Evolutionary conservation across 2,113 vertebrate genomes (phyloP).

Genomic region (Crotophaga sulcirostris): DNA sequence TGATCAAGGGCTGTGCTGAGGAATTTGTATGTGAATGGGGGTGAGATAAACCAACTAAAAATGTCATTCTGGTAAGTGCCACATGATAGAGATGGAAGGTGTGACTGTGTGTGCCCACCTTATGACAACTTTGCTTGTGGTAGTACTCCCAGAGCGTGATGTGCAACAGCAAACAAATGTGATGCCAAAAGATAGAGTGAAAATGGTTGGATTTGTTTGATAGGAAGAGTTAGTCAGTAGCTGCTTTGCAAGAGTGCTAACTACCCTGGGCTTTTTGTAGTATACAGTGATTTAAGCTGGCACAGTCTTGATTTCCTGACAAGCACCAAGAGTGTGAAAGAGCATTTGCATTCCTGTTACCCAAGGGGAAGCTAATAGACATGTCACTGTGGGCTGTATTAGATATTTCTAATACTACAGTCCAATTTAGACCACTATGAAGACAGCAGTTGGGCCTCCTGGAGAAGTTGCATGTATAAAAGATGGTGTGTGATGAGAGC

Average conservation of each 20-base stretch:
- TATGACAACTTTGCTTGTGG: not conserved
- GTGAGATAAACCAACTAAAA: not conserved
- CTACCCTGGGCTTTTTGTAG: not conserved
- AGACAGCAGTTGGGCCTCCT: not conserved
- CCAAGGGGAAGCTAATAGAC: not conserved
- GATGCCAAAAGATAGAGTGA: not conserved
- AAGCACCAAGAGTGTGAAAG: not conserved
- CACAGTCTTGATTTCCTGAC: not conserved
- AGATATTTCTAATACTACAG: not conserved
- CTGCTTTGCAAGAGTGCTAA: not conserved
- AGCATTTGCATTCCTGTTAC: not conserved
- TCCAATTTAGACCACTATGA: not conserved
- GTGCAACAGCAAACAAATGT: not conserved
- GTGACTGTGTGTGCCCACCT: not conserved
- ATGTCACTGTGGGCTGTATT: not conserved
- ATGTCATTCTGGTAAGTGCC: not conserved
- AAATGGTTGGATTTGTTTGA: not conserved
- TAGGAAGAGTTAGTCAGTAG: not conserved
- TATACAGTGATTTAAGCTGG: not conserved
- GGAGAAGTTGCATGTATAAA: not conserved
- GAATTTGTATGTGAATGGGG: not conserved
- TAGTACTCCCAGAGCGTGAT: not conserved
- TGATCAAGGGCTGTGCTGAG: not conserved
- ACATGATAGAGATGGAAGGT: not conserved
- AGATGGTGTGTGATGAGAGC: not conserved